Base-by-base conservation (phyloP, 2,113 vertebrate genomes). In the Tupaia chinensis region DNA sequence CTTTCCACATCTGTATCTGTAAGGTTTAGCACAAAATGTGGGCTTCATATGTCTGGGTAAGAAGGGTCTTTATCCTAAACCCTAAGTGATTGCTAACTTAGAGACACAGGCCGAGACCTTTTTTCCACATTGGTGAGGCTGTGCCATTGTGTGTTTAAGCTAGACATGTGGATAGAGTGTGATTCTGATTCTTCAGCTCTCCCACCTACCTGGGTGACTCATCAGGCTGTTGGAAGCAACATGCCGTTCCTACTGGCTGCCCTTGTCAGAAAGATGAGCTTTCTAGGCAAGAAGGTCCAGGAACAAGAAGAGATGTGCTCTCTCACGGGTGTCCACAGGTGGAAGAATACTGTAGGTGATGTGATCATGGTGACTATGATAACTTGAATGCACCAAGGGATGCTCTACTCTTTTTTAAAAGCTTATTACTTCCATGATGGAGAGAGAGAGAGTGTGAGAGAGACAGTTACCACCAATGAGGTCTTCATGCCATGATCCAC, bases 331-430 rank as follows among this genome's bases (percentile, higher is more conserved):
- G 10, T 61, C 25, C n/a, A 25, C 25, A 65, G 65, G 9, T 76
- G 70, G 76, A 78, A 25, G 76, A 20, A 0, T 3, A n/a, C 29
- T 15, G 23, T 8, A n/a, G 29, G 29, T 8, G 61, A 1, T 2
- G 25, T 9, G 54, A 5, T n/a, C 16, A 1, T 16, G 54, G 4
- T 7, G 58, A 0, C 5, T 16, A 1, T 22, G 17, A 4, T 27
- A 63, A 29, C 44, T n/a, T 25, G 9, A 23, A 27, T 74, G 25
- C 5, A 7, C 70, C n/a, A 10, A 27, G 63, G 66, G 2, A 2
- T 22, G 19, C 58, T 81, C 34, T 34, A 20, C 44, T 5, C 44
- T 44, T 44, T 44, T 44, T 44, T 44, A 3, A 44, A 44, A 44
- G 44, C 44, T 44, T 44, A 44, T 44, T 44, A 44, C 44, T 44